These are phyloP conservation scores for Pimpla rufipes DNA, from an alignment of 2,888 invertebrate genomes.

Conservation along the genomic window DNA sequence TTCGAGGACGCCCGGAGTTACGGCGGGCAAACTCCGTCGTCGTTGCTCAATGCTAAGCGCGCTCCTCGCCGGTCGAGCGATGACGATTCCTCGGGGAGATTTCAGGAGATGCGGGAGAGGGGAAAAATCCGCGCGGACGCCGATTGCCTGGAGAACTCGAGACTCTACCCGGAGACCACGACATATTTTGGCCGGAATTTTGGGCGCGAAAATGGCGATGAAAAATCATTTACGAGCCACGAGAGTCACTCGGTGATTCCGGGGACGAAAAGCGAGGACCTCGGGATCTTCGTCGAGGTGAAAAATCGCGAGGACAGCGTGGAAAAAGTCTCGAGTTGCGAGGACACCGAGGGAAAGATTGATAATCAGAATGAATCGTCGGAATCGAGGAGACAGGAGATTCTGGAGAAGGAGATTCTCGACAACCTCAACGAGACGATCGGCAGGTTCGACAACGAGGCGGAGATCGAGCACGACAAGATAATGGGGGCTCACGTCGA, in stretches of 20 bases:
- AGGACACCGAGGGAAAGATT: conserved; percentile 12
- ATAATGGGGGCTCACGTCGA: conserved; percentile 53
- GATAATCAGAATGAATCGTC: conserved; percentile 45
- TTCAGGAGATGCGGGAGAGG: neutral
- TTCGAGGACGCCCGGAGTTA: conserved; percentile 54
- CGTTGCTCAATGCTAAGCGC: neutral
- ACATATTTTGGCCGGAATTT: conserved; percentile 23
- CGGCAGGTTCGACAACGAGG: conserved; percentile 79
- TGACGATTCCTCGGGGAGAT: conserved; percentile 21
- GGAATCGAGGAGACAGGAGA: conserved; percentile 51
- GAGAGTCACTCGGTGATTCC: neutral
- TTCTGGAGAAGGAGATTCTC: conserved; percentile 75
- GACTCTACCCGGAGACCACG: conserved; percentile 72
- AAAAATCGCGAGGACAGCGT: neutral
- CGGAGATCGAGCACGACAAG: conserved; percentile 60
- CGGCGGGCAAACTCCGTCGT: conserved; percentile 11
- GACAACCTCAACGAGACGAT: conserved; percentile 82
- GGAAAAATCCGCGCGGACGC: neutral
- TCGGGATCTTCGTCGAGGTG: neutral
- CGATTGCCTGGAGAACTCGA: conserved; percentile 72
- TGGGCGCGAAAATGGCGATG: conserved; percentile 18
- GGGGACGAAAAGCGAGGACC: neutral
- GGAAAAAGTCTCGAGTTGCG: conserved; percentile 23
- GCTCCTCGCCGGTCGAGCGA: conserved; percentile 28
- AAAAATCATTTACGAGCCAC: neutral